Evolutionary conservation across 2,797 vertebrate genomes (phyloP).

Genomic region (Pipistrellus pygmaeus): DNA sequence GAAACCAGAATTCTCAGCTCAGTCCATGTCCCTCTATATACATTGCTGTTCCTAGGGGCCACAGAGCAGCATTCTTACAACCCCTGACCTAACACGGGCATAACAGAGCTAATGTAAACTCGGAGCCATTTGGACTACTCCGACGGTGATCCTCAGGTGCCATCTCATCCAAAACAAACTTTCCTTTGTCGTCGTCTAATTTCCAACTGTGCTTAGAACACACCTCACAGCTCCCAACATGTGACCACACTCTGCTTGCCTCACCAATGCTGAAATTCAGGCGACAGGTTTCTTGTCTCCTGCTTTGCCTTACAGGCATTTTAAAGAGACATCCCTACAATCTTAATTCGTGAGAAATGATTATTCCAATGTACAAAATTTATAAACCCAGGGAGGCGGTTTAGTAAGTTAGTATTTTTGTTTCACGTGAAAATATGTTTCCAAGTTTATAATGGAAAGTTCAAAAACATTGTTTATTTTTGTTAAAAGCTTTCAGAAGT

Average conservation of each 20-base stretch:
- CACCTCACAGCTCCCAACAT: background rate
- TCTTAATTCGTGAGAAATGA: constrained; percentile 60
- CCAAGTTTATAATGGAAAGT: constrained; percentile 74
- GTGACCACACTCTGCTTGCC: background rate
- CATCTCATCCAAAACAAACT: background rate
- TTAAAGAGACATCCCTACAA: constrained; percentile 40
- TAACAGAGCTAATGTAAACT: background rate
- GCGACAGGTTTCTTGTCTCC: background rate
- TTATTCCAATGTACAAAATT: constrained; percentile 57
- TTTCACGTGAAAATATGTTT: constrained; percentile 81
- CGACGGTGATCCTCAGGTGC: background rate
- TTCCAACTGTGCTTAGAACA: background rate
- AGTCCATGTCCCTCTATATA: too few relatives aligned
- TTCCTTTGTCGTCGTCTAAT: background rate
- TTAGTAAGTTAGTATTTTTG: constrained; percentile 77
- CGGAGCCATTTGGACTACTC: background rate
- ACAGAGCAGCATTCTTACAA: background rate
- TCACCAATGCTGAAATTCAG: constrained; percentile 2
- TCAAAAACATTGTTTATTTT: constrained; percentile 77
- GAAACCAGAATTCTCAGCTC: background rate
- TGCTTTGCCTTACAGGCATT: constrained; percentile 37
- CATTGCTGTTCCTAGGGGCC: background rate
- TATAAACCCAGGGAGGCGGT: constrained; percentile 67
- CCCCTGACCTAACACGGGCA: too few relatives aligned
- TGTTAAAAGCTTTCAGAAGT: constrained; percentile 79